Conservation (phyloP, 2,888 invertebrate species). For the Schizaphis graminum region DNA sequence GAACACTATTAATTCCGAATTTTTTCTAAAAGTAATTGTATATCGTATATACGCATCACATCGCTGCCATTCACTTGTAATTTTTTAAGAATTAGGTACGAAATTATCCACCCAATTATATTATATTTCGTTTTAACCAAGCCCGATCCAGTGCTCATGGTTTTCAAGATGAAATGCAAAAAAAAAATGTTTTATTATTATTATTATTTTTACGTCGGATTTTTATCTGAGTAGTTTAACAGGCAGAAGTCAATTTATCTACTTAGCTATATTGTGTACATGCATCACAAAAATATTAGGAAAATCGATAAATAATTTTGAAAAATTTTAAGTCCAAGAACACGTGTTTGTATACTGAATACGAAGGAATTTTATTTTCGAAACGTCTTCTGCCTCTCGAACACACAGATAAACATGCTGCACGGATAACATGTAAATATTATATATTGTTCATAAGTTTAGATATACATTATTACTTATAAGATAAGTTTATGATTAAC, state of each 20-base stretch:
- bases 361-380: not conserved
- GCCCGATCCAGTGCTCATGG: slow-evolving; percentile 53
- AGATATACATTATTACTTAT: slow-evolving; percentile 13
- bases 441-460: slow-evolving; percentile 61
- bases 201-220: slow-evolving; percentile 10
- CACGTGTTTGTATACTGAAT: not conserved
- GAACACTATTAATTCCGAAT: slow-evolving; percentile 7
- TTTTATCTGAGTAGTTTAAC: slow-evolving; percentile 64
- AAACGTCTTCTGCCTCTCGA: slow-evolving; percentile 62
- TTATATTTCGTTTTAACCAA: slow-evolving; percentile 47
- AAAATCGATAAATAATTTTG: not conserved
- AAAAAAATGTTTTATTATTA: not conserved
- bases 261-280: not conserved
- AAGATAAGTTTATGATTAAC: slow-evolving; percentile 15
- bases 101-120: not conserved
- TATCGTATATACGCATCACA: not conserved
- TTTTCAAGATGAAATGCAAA: slow-evolving; percentile 23
- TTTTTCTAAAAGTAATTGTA: not conserved
- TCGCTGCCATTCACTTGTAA: slow-evolving; percentile 47
- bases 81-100: slow-evolving; percentile 25
- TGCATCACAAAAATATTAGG: not conserved
- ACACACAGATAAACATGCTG: slow-evolving; percentile 52
- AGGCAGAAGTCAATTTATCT: slow-evolving; percentile 55
- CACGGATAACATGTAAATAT: slow-evolving; percentile 45
- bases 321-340: not conserved